Percentiles rank a stretch among this genome's conserved stretches.
Conservation (phyloP, 1,140 invertebrate species). For the Drosophila jambulina region DNA sequence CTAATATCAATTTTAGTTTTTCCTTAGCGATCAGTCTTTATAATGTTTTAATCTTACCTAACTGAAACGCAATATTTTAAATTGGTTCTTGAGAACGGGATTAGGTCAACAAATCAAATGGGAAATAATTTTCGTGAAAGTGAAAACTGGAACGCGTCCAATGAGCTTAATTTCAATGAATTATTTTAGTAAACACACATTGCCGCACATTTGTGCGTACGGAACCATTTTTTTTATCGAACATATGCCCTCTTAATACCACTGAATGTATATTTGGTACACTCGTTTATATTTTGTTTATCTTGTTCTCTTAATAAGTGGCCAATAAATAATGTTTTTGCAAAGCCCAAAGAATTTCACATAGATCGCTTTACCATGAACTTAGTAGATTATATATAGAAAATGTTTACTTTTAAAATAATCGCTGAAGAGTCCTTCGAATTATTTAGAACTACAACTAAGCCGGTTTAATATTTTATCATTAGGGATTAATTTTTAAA, state of each 20-base stretch:
- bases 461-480: conserved; percentile 3
- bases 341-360: conserved; percentile 25
- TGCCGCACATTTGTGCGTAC: conserved; percentile 42
- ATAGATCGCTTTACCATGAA: conserved; percentile 24
- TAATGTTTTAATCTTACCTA: not conserved
- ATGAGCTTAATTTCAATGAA: conserved; percentile 49
- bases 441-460: not conserved
- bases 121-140: conserved; percentile 25
- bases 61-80: conserved; percentile 1
- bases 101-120: conserved; percentile 41
- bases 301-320: conserved; percentile 52
- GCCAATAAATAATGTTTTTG: conserved; percentile 54
- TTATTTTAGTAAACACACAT: conserved; percentile 51
- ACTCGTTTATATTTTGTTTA: conserved; percentile 45
- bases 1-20: not conserved
- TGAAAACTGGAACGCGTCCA: conserved; percentile 45
- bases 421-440: conserved; percentile 7
- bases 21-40: not conserved
- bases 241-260: conserved; percentile 46
- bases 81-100: conserved; percentile 23
- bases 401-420: conserved; percentile 24
- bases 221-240: conserved; percentile 32
- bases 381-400: conserved; percentile 19
- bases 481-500: not conserved
- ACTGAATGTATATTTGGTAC: conserved; percentile 37